Evolutionary conservation across 2,113 vertebrate genomes (phyloP).

Genomic region (Coreoperca whiteheadi): DNA sequence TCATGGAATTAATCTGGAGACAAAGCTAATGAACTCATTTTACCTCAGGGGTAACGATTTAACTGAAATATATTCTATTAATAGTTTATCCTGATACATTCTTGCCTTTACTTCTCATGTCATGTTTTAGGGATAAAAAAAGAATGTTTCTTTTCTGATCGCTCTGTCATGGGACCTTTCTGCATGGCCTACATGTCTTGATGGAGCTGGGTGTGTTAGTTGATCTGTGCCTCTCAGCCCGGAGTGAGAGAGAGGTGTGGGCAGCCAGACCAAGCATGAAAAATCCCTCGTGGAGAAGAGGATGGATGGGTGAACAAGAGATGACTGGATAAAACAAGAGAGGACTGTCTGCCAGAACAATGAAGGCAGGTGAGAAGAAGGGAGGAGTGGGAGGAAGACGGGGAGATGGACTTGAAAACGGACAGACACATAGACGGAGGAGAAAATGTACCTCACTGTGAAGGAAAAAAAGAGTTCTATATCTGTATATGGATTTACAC

Average conservation of each 20-base stretch:
- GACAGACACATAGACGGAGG: not conserved
- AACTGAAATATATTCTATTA: not conserved
- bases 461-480: not conserved
- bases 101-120: not conserved
- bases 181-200: constrained; percentile 33
- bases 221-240: constrained; percentile 50
- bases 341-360: constrained; percentile 59
- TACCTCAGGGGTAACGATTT: no score
- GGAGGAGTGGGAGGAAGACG: not conserved
- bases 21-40: not conserved
- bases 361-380: constrained; percentile 15
- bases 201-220: constrained; percentile 36
- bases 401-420: not conserved
- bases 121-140: not conserved
- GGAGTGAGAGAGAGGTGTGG: constrained; percentile 64
- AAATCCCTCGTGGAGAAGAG: constrained; percentile 55
- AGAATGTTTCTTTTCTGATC: not conserved
- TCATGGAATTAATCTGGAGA: not conserved
- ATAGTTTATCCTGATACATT: not conserved
- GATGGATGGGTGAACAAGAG: constrained; percentile 64
- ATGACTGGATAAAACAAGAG: constrained; percentile 66
- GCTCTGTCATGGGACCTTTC: constrained; percentile 5
- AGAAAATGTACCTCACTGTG: not conserved
- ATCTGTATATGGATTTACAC: constrained; percentile 11
- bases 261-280: constrained; percentile 66